Evolutionary conservation across 2,888 invertebrate genomes (phyloP).

Genomic region (Microctonus brassicae): DNA sequence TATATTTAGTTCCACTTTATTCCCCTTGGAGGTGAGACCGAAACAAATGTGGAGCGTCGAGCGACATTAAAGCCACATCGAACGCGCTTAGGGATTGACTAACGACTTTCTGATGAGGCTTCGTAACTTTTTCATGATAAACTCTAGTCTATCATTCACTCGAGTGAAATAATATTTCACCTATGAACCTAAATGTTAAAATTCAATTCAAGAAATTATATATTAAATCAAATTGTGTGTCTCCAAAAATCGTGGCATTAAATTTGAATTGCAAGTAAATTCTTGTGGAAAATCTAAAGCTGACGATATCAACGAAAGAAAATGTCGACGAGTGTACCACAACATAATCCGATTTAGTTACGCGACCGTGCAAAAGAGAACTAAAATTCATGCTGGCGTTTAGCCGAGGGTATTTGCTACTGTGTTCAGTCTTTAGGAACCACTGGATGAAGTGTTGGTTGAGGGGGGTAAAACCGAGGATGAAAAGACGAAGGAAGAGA

Average conservation of each 20-base stretch:
- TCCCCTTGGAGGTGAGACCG: neutral
- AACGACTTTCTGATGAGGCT: constrained; percentile 69
- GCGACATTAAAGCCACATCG: constrained; percentile 30
- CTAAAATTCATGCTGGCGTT: constrained; percentile 8
- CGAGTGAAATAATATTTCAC: constrained; percentile 15
- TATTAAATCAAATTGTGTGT: too few species aligned
- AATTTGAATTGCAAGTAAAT: neutral
- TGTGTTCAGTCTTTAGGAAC: constrained; percentile 17
- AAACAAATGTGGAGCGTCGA: neutral
- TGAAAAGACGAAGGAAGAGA: neutral
- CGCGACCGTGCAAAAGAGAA: constrained; percentile 4
- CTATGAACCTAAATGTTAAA: neutral
- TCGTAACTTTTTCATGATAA: constrained; percentile 62
- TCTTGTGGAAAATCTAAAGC: neutral
- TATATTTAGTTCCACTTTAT: constrained; percentile 10
- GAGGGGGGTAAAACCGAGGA: constrained; percentile 4
- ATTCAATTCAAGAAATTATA: too few species aligned
- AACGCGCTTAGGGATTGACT: constrained; percentile 51
- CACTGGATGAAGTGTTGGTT: constrained; percentile 11
- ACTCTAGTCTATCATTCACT: constrained; percentile 49
- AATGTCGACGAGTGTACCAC: neutral
- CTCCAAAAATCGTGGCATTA: too few species aligned
- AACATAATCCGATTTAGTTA: constrained; percentile 22
- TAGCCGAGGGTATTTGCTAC: constrained; percentile 2
- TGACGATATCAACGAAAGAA: neutral